Base-by-base conservation (phyloP, 2,113 vertebrate genomes). In the Periophthalmus modestus region DNA sequence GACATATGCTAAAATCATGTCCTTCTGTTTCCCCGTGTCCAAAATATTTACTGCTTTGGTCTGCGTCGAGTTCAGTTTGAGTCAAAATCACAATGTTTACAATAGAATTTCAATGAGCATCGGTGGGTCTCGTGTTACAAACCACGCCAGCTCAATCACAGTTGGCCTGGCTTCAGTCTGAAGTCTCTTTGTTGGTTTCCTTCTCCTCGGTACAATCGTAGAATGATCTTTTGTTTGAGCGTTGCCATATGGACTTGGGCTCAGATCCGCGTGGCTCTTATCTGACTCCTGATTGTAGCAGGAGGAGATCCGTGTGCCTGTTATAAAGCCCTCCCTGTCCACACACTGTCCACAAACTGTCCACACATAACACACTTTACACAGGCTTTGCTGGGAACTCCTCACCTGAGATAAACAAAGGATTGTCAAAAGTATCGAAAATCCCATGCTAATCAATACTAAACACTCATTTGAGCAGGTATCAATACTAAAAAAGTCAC, bases 221-320 rank as follows among this genome's bases (percentile, higher is more conserved):
- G 33, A 43, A 18, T 65, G 62, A 65, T 34, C 33, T 65, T 36
- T 65, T 33, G 58, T n/a, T 71, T 59, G 66, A 34, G 58, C 54
- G 12, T 11, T 36, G 50, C 58, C 77, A 74, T 65, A 65, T 65
- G 74, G 72, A 78, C 59, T 84, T 82, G 85, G 68, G 67, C 74
- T 82, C 81, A 92, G 92, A 88, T 92, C 91, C 88, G 88, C 90
- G 90, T 88, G 92, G 90, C 92, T 15, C 89, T 93, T 94, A 94
- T 92, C 93, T 58, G 19, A 19, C n/a, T 59, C 79, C 82, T 83
- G 85, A 92, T 91, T 92, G 79, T 79, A 81, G 75, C 80, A 83
- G 77, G 24, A 83, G 75, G 24, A 83, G 86, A 91, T 94, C 91
- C 87, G 89, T 88, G 84, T 92, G 74, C 70, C 71, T 72, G 62